Conservation (phyloP, 2,888 invertebrate genomes). For the Drosophila dives region DNA sequence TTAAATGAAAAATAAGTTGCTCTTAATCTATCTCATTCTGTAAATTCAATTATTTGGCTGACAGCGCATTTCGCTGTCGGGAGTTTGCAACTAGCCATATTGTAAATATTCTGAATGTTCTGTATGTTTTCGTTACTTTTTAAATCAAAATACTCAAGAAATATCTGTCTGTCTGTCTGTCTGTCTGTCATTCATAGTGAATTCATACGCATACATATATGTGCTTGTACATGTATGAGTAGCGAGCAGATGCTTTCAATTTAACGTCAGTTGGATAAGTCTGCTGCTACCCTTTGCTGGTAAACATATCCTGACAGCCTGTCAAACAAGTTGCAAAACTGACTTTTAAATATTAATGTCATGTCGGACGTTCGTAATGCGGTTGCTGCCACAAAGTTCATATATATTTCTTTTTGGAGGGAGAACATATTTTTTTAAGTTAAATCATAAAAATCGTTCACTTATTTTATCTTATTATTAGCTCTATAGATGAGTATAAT, state of each 20-base stretch:
- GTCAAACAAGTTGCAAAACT: slow-evolving; percentile 74
- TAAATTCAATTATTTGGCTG: background rate
- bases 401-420: slow-evolving; percentile 29
- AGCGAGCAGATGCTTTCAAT: slow-evolving; percentile 63
- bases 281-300: slow-evolving; percentile 64
- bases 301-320: slow-evolving; percentile 72
- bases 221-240: slow-evolving; percentile 11
- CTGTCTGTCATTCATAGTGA: slow-evolving; percentile 42
- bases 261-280: slow-evolving; percentile 59
- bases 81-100: background rate
- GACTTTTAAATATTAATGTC: slow-evolving; percentile 76
- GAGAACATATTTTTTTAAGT: slow-evolving; percentile 3
- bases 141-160: slow-evolving; percentile 36
- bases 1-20: background rate
- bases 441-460: too few species aligned
- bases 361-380: slow-evolving; percentile 47
- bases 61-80: background rate
- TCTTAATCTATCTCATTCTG: background rate
- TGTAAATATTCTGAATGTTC: slow-evolving; percentile 17
- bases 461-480: background rate
- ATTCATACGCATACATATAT: background rate
- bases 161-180: slow-evolving; percentile 21
- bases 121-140: slow-evolving; percentile 7
- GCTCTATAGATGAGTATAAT: background rate
- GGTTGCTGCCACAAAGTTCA: slow-evolving; percentile 36